phyloP scores from a whole-genome alignment of 2,797 vertebrate species.

The Echeneis naucrates region DNA sequence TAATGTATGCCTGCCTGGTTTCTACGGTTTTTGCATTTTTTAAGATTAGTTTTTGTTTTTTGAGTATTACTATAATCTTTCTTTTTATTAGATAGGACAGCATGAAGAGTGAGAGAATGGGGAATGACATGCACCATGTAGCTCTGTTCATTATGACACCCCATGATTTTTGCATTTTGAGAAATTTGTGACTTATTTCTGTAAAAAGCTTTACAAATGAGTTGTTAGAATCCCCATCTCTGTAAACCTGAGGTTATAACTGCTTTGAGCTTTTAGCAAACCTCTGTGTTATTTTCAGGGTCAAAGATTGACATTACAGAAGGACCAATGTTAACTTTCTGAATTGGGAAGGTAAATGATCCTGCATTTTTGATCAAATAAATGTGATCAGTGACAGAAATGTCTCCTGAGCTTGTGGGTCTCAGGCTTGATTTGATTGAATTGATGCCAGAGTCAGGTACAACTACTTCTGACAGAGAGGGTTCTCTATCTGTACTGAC shows the following conservation, averaged over 20 bases:
- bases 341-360: conserved; percentile 1
- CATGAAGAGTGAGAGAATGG: too few relatives aligned
- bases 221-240: conserved; percentile 14
- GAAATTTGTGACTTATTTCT: too few relatives aligned
- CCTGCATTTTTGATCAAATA: conserved; percentile 1
- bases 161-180: too few relatives aligned
- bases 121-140: too few relatives aligned
- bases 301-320: neutral
- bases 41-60: too few relatives aligned
- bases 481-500: conserved; percentile 52
- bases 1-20: too few relatives aligned
- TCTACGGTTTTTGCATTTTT: too few relatives aligned
- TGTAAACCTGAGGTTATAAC: neutral
- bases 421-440: conserved; percentile 22
- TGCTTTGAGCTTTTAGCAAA: neutral
- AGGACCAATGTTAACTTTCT: neutral
- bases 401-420: conserved; percentile 15
- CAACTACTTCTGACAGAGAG: conserved; percentile 38
- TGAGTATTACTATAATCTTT: too few relatives aligned
- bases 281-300: neutral
- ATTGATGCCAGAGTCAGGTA: conserved; percentile 39
- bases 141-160: too few relatives aligned
- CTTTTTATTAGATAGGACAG: too few relatives aligned
- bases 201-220: conserved; percentile 1
- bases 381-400: conserved; percentile 28